Evolutionary conservation across 2,797 vertebrate genomes (phyloP).

Genomic region (Allenopithecus nigroviridis): DNA sequence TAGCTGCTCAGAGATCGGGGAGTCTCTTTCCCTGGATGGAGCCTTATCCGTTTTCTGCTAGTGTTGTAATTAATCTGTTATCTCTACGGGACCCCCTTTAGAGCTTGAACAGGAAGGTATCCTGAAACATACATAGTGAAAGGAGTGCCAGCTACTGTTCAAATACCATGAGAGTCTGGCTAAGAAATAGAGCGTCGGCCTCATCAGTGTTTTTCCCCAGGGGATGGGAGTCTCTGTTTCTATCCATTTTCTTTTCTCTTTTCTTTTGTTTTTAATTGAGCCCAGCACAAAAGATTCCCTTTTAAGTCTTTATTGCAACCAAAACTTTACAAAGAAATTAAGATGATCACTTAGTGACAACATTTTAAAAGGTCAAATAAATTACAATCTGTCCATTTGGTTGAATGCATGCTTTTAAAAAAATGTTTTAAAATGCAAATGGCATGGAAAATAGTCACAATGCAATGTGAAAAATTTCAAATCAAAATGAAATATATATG

Average conservation of each 20-base stretch:
- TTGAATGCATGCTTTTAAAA: background rate
- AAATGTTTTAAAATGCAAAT: constrained; percentile 15
- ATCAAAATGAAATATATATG: background rate
- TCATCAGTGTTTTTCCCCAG: background rate
- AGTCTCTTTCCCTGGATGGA: background rate
- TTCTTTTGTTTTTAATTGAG: constrained; percentile 1
- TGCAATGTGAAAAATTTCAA: background rate
- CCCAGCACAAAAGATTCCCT: background rate
- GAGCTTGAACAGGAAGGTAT: background rate
- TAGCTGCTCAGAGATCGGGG: background rate
- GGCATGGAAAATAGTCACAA: background rate
- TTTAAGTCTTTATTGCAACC: background rate
- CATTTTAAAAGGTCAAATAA: constrained; percentile 14
- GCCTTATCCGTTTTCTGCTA: constrained; percentile 5
- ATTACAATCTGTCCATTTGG: background rate
- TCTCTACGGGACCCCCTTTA: background rate
- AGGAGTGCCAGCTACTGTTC: background rate
- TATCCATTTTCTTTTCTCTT: background rate
- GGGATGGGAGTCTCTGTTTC: background rate
- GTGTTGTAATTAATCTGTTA: background rate
- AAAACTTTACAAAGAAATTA: constrained; percentile 5
- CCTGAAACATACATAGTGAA: background rate
- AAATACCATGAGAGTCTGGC: background rate
- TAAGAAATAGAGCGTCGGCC: background rate
- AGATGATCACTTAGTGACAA: background rate